Evolutionary conservation across 2,797 vertebrate genomes (phyloP).

Genomic region (Acipenser transmontanus): DNA sequence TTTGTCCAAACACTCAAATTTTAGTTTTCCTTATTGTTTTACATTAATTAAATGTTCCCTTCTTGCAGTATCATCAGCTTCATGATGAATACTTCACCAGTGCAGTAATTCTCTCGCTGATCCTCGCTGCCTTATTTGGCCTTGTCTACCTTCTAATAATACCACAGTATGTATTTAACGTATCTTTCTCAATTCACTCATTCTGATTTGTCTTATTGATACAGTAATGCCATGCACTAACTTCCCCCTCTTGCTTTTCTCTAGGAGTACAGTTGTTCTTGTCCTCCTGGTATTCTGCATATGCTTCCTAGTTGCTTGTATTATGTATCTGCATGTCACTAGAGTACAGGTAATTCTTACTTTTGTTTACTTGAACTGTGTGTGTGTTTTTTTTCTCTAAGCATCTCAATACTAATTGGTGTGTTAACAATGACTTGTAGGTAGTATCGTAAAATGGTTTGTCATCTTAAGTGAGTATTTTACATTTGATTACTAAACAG

Average conservation of each 20-base stretch:
- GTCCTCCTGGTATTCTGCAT: conserved; percentile 92
- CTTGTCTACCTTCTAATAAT: conserved; percentile 95
- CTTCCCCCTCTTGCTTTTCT: conserved; percentile 21
- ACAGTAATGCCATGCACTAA: conserved; percentile 8
- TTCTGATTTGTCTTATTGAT: background rate
- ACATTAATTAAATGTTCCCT: background rate
- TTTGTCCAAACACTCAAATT: too few species aligned
- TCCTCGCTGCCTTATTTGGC: conserved; percentile 89
- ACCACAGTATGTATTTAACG: conserved; percentile 77
- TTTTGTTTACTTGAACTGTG: background rate
- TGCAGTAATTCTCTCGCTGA: conserved; percentile 84
- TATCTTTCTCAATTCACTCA: background rate
- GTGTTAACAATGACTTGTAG: too few species aligned
- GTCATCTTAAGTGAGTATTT: too few species aligned
- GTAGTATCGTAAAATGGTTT: too few species aligned
- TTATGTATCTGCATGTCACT: conserved; percentile 91
- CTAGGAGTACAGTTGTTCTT: conserved; percentile 80
- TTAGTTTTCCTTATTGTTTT: too few species aligned
- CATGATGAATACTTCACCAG: conserved; percentile 94
- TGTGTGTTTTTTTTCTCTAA: too few species aligned
- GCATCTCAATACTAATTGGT: too few species aligned
- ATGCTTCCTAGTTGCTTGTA: conserved; percentile 93
- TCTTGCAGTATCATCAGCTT: conserved; percentile 85
- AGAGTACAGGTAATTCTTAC: conserved; percentile 72
- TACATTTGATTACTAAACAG: too few species aligned